These are phyloP conservation scores for Manis pentadactyla DNA, from an alignment of 2,797 vertebrate genomes.

Conservation along the genomic window DNA sequence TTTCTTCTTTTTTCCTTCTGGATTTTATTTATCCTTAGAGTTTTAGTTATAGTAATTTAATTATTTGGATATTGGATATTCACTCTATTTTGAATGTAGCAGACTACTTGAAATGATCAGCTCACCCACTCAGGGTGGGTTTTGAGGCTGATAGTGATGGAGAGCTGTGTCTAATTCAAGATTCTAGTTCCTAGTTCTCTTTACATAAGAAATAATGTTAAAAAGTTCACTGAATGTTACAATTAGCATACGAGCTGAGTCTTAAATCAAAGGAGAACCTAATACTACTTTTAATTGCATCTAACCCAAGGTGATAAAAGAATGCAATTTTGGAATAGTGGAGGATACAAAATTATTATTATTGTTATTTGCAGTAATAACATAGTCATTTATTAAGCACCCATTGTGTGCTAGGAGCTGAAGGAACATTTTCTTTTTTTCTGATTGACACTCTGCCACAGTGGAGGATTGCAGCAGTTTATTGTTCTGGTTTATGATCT, in stretches of 20 bases:
- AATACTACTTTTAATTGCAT: conserved; percentile 59
- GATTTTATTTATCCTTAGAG: conserved; percentile 46
- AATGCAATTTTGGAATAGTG: neutral
- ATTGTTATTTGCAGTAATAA: conserved; percentile 32
- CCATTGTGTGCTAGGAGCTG: neutral
- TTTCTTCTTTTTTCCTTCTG: neutral
- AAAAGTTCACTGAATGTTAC: conserved; percentile 73
- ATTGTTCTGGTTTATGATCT: conserved; percentile 69
- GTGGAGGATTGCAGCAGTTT: conserved; percentile 35
- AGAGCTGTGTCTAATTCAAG: conserved; percentile 57
- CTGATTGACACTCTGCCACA: neutral
- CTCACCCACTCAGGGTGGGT: neutral
- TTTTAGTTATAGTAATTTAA: conserved; percentile 45
- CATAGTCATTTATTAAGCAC: neutral
- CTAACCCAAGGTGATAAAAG: conserved; percentile 47
- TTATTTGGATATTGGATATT: conserved; percentile 49
- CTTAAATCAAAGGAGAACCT: conserved; percentile 62
- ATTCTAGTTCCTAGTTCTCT: conserved; percentile 43
- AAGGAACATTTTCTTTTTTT: neutral
- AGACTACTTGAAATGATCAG: neutral
- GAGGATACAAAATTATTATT: neutral
- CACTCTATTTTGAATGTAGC: conserved; percentile 43
- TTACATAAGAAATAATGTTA: conserved; percentile 57
- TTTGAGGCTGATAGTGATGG: conserved; percentile 2
- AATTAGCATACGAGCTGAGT: conserved; percentile 63